Base-by-base conservation (phyloP, 2,797 vertebrate species). In the Macroramphosus scolopax region DNA sequence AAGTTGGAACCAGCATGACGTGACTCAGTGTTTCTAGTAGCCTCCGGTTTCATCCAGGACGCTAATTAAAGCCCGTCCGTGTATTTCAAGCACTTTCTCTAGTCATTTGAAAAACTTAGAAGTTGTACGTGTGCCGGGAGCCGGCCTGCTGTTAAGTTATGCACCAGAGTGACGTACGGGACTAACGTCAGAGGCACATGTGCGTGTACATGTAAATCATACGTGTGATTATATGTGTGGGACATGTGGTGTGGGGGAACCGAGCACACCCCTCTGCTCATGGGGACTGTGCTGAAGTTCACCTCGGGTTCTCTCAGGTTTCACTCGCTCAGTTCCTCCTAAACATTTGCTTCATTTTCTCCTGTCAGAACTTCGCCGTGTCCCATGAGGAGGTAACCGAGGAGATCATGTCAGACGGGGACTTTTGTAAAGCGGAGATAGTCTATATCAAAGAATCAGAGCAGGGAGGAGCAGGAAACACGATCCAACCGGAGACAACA, bases 361-460 rank as follows among this genome's bases (percentile, higher is more conserved):
- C 51, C 43, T 72, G 57, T 43, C 77, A 91, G 89, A 71, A 38
- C 49, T 20, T 40, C 16, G 52, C 30, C 5, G 69, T 13, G 49
- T 68, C 65, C 62, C 68, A 50, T 16, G 55, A 78, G 70, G 56
- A 43, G 64, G 75, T 47, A 32, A 28, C 48, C 15, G 17, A 35
- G 24, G 57, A 62, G 17, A 74, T 20, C 58, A 92, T 92, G 92
- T 85, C 90, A 17, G 87, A 89, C 38, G 72, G 83, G 50, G 84
- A 89, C 29, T 76, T 90, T 69, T 93, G 93, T 58, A 94, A 91
- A 84, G 92, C 90, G 1, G 92, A 96, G 51, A 89, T 88, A 71
- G 89, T 95, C 63, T 86, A 91, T 57, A 85, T 95, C 67, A 89
- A 87, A 25, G 90, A 93, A 54, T 83, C 86, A 0, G 84, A 82